phyloP scores from a whole-genome alignment of 1,140 invertebrate genomes.

The Drosophila subobscura region DNA sequence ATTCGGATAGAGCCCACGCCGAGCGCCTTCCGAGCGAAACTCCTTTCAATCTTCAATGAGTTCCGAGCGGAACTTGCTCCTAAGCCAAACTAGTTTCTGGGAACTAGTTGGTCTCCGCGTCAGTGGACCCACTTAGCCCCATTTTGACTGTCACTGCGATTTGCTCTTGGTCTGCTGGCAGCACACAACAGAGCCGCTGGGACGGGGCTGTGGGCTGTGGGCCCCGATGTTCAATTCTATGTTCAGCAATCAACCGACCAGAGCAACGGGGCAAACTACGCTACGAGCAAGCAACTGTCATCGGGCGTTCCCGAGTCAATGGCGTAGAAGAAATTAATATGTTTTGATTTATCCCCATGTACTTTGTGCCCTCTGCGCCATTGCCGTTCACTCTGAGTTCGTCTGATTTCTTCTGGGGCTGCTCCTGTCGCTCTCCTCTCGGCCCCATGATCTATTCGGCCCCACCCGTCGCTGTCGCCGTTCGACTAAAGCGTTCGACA shows the following conservation, averaged over 20 bases:
- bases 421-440: background rate
- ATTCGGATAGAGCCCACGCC: too few relatives aligned
- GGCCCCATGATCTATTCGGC: too few relatives aligned
- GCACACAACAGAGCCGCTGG: slow-evolving; percentile 6
- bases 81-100: too few relatives aligned
- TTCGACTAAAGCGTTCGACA: background rate
- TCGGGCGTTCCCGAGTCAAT: slow-evolving; percentile 52
- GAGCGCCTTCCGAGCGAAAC: too few relatives aligned
- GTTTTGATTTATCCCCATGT: slow-evolving; percentile 62
- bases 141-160: slow-evolving; percentile 56
- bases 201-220: slow-evolving; percentile 2
- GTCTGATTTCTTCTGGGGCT: slow-evolving; percentile 25
- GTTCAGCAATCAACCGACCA: background rate
- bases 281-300: slow-evolving; percentile 44
- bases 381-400: slow-evolving; percentile 24
- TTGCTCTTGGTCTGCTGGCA: slow-evolving; percentile 11
- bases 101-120: too few relatives aligned
- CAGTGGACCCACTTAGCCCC: slow-evolving; percentile 38
- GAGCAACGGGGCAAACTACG: slow-evolving; percentile 1
- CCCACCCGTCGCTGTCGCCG: background rate
- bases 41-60: too few relatives aligned
- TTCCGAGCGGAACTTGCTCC: too few relatives aligned
- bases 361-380: slow-evolving; percentile 8
- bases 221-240: slow-evolving; percentile 29
- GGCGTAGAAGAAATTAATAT: slow-evolving; percentile 65